Base-by-base conservation (phyloP, 2,113 vertebrate species). In the Ctenomys sociabilis region DNA sequence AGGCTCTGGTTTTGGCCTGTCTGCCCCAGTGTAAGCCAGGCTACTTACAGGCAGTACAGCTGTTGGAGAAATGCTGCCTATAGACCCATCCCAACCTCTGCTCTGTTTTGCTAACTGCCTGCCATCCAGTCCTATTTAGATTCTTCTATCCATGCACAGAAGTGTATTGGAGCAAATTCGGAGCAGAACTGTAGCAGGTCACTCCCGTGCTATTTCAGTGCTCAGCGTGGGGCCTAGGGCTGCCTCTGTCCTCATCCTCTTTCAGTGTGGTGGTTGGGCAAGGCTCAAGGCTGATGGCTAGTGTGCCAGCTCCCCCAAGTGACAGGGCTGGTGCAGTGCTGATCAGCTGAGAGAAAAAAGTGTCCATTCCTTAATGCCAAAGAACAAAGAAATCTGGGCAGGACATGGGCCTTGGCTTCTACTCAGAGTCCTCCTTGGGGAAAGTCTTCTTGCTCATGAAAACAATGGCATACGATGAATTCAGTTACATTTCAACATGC, bases 211-310 rank as follows among this genome's bases (percentile, higher is more conserved):
- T 35, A 3, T 30, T 5, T 4, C 16, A 3, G 8, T 16, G n/a
- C 7, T 52, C 1, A 0, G 35, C 32, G 37, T 59, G 13, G 30
- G 61, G 14, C 30, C 40, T 26, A 7, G 40, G 13, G 40, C n/a
- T 4, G 30, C 0, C 0, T 63, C 26, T 5, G 1, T 30, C 43
- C 40, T 63, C 30, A 24, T 3, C 7, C 9, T 6, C 22, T 24
- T 54, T 77, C 54, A 22, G 2, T 0, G 0, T 1, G 52, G 5
- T 35, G 32, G 22, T 7, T 2, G 2, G 30, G 57, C 19, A 16
- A 0, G 40, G 17, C 22, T 54, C 22, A 24, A 12, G 70, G 70
- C 40, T 45, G 26, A 45, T 43, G 72, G 16, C 35, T 61, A 17
- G 16, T 59, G 5, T 1, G 35, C n/a, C 49, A 49, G 30, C 49